phyloP scores from a whole-genome alignment of 2,888 invertebrate species.

The Sarcophaga rosellei region DNA sequence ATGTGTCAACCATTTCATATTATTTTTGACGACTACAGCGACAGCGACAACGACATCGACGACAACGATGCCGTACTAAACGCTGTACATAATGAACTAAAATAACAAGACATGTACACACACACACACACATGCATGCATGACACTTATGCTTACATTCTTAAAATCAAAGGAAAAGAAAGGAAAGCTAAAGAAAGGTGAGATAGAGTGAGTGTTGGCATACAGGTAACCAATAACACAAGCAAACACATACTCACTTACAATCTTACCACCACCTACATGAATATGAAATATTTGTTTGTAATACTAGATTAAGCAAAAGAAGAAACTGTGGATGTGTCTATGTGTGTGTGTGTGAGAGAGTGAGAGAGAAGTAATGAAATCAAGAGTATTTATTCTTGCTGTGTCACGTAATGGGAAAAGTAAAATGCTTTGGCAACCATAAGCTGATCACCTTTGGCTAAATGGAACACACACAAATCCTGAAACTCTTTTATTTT shows the following conservation, averaged over 20 bases:
- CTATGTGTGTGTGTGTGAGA: too few species aligned
- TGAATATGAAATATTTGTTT: conserved; percentile 1
- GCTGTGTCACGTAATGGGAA: conserved; percentile 58
- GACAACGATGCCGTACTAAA: conserved; percentile 36
- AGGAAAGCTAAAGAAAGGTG: too few species aligned
- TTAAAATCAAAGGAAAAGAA: too few species aligned
- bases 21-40: conserved; percentile 42
- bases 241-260: too few species aligned
- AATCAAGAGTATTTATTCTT: neutral
- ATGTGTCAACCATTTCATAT: conserved; percentile 63
- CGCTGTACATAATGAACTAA: conserved; percentile 62
- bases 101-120: conserved; percentile 19
- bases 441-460: conserved; percentile 67
- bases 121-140: neutral
- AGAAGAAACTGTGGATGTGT: neutral
- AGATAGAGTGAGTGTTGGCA: neutral
- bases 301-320: conserved; percentile 1
- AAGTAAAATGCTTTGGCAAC: conserved; percentile 64
- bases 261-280: neutral
- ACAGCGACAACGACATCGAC: too few species aligned
- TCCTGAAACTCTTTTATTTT: neutral
- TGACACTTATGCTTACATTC: neutral
- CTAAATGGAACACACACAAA: conserved; percentile 25
- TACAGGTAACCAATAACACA: too few species aligned
- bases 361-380: too few species aligned